phyloP scores from a whole-genome alignment of 2,113 vertebrate species.

The Halcyon malimbica region DNA sequence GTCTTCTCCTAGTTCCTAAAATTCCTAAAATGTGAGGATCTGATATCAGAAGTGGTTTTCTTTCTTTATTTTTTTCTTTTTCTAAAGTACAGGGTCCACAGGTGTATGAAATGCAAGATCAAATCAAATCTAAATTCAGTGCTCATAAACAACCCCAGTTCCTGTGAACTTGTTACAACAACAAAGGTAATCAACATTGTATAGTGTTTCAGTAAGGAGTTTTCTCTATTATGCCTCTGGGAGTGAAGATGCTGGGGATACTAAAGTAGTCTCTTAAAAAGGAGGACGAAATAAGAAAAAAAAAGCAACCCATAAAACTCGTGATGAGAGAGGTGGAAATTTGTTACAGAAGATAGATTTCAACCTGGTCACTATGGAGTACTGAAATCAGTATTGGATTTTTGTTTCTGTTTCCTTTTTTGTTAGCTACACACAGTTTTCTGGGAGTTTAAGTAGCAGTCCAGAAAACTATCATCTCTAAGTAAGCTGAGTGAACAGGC shows the following conservation, averaged over 20 bases:
- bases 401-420: slow-evolving; percentile 15
- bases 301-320: not conserved
- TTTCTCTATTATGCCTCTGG: not conserved
- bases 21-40: not conserved
- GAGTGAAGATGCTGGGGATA: not conserved
- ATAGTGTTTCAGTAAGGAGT: not conserved
- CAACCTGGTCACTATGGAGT: not conserved
- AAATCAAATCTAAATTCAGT: not conserved
- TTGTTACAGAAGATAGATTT: not conserved
- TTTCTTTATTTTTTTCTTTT: not conserved
- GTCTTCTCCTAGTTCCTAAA: not conserved
- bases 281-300: not conserved
- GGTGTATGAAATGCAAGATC: not conserved
- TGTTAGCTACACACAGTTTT: not conserved
- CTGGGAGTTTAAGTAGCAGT: not conserved
- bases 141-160: not conserved
- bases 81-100: not conserved
- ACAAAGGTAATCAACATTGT: not conserved
- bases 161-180: not conserved
- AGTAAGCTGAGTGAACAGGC: not conserved
- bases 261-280: not conserved
- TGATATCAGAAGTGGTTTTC: not conserved
- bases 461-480: not conserved
- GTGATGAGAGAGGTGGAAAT: not conserved
- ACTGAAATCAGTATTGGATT: not conserved